Conservation (phyloP, 2,797 vertebrate genomes). For the Eupleurogrammus muticus region DNA sequence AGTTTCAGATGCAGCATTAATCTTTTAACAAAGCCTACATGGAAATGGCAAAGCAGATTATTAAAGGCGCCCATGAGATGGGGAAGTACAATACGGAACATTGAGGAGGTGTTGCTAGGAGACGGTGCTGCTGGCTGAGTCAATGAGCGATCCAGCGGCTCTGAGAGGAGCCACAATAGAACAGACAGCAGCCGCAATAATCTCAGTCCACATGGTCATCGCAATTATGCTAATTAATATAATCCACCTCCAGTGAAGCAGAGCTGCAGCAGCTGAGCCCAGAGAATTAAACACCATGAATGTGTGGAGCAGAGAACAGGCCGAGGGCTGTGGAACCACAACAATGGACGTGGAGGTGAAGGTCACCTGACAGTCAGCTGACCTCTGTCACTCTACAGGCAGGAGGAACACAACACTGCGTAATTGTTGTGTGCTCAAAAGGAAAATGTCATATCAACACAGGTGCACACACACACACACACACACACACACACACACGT, state of each 20-base stretch:
- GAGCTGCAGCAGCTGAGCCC: not conserved
- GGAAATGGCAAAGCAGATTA: slow-evolving; percentile 78
- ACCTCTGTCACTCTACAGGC: no score
- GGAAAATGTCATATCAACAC: slow-evolving; percentile 54
- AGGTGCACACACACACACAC: slow-evolving; percentile 10
- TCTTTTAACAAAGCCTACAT: slow-evolving; percentile 82
- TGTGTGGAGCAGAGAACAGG: no score
- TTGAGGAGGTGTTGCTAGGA: slow-evolving; percentile 85
- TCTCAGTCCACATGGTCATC: slow-evolving; percentile 78
- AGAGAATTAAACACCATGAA: no score
- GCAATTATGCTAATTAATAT: slow-evolving; percentile 84
- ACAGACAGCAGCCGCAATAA: slow-evolving; percentile 76
- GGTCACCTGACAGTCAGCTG: slow-evolving; percentile 47
- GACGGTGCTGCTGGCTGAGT: slow-evolving; percentile 82
- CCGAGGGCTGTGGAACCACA: no score
- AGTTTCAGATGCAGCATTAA: slow-evolving; percentile 78
- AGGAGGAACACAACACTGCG: not conserved
- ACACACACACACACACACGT: slow-evolving; percentile 36
- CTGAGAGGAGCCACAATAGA: slow-evolving; percentile 75
- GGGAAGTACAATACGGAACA: slow-evolving; percentile 81
- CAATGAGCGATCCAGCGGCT: slow-evolving; percentile 79
- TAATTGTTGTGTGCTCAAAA: slow-evolving; percentile 45
- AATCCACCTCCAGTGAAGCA: slow-evolving; percentile 61
- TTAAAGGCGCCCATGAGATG: slow-evolving; percentile 82
- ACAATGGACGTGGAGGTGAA: slow-evolving; percentile 33